A percentile compares a stretch with the other conserved stretches of the same genome.
Evolutionary conservation across 2,113 vertebrate species (phyloP).

Genomic region (Lasiurus cinereus): DNA sequence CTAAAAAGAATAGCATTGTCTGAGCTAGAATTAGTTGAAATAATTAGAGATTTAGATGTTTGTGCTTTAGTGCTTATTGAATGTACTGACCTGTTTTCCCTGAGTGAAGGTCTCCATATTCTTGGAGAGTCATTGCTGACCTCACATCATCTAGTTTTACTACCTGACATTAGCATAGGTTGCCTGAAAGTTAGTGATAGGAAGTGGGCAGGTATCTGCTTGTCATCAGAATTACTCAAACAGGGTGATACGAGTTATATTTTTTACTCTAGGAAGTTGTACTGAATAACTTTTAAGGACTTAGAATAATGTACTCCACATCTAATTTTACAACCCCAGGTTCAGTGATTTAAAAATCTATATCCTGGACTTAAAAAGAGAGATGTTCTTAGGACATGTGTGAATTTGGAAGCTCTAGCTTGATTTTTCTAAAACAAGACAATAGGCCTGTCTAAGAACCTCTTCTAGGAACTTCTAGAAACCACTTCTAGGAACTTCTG

Average conservation of each 20-base stretch:
- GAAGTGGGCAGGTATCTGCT: not conserved
- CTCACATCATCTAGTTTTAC: not conserved
- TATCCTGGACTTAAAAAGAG: not conserved
- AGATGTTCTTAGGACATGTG: not conserved
- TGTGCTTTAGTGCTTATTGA: not conserved
- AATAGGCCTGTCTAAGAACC: not conserved
- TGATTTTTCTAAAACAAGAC: not conserved
- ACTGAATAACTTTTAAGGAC: not conserved
- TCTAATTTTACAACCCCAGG: not conserved
- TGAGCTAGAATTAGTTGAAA: not conserved
- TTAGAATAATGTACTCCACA: not conserved
- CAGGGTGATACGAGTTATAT: not conserved
- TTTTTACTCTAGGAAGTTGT: not conserved
- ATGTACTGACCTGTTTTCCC: not conserved
- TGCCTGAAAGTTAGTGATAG: not conserved
- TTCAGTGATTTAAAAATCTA: not conserved
- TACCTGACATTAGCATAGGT: not conserved
- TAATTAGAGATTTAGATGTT: not conserved
- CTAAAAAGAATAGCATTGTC: not conserved
- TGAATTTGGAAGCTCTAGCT: not conserved
- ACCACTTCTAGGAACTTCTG: not conserved
- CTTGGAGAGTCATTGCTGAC: not conserved
- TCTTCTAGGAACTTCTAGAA: not conserved
- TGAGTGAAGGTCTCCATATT: not conserved
- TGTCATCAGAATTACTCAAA: not conserved